These are phyloP conservation scores for Frieseomelitta varia DNA, from an alignment of 1,140 invertebrate species.

Conservation along the genomic window DNA sequence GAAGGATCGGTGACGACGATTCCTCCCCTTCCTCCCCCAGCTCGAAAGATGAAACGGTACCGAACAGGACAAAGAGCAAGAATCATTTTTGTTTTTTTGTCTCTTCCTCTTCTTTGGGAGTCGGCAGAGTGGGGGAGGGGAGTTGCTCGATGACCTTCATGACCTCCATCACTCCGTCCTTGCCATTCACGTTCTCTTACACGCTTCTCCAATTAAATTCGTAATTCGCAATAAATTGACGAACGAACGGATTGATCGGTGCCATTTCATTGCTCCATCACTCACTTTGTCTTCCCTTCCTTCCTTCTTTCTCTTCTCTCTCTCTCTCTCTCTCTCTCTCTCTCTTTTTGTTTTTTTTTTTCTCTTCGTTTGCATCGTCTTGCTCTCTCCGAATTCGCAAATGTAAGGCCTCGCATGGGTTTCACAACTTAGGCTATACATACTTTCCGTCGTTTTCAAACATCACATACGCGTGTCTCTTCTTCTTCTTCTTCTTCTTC, in stretches of 20 bases:
- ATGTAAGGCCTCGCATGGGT: conserved; percentile 66
- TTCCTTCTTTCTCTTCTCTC: background rate
- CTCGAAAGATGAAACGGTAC: background rate
- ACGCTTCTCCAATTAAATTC: background rate
- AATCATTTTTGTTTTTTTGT: background rate
- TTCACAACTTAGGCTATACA: conserved; percentile 64
- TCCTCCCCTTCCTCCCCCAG: background rate
- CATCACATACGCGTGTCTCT: conserved; percentile 48
- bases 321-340: background rate
- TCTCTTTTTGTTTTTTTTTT: no score
- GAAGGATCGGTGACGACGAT: conserved; percentile 16
- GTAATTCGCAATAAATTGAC: background rate
- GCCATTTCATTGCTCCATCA: background rate
- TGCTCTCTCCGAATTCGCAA: conserved; percentile 54
- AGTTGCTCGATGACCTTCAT: background rate
- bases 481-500: background rate
- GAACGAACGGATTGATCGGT: background rate
- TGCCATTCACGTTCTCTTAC: background rate
- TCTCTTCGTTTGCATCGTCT: background rate
- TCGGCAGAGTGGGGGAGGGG: no score
- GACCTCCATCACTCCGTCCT: background rate
- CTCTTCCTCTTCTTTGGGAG: background rate
- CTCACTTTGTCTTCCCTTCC: background rate
- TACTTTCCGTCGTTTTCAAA: conserved; percentile 58
- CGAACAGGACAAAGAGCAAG: background rate